Evolutionary conservation across 1,140 invertebrate genomes (phyloP), one percentile per base, ranked within the genome.

Genomic region (Drosophila lini): DNA sequence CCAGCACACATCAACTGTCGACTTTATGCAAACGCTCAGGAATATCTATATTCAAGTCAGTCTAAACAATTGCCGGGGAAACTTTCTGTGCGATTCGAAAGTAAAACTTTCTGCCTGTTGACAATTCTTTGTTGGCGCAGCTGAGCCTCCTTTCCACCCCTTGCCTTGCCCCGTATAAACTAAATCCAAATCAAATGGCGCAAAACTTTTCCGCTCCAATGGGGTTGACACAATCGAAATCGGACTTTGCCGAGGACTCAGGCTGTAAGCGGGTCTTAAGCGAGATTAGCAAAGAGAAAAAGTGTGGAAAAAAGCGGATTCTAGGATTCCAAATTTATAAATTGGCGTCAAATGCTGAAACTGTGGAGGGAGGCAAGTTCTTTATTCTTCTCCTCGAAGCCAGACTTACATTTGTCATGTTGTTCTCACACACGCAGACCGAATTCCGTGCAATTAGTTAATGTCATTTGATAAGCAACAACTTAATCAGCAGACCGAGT

Each of bases 291-390:
- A 77, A 47, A 53, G 13, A 63, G 32, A 44, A 76, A 61, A n/a
- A 73, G 59, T 31, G 48, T 32, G 42, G 42, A 67, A 62, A 64
- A 73, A 77, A 86, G 67, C 75, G 65, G 79, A 60, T 64, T 61
- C 16, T 8, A 22, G 44, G 59, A 89, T 81, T 89, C 78, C 68
- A 89, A 89, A 89, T 89, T 89, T 89, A 89, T 89, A 89, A 89
- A 89, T 84, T 80, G 62, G 77, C 83, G 77, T 77, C 76, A 82
- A 88, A 81, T 81, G 80, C 69, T 74, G 31, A 38, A n/a, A 38
- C 34, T 38, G 19, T 19, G 19, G 19, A n/a, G 52, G 52, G 13
- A 22, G 34, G 15, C 25, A 2, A 42, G 25, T 60, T 34, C 28
- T 40, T 5, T 19, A 10, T 16, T 36, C 36, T n/a, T 10, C 16